phyloP scores from a whole-genome alignment of 1,140 invertebrate genomes.

The Berghia stephanieae region DNA sequence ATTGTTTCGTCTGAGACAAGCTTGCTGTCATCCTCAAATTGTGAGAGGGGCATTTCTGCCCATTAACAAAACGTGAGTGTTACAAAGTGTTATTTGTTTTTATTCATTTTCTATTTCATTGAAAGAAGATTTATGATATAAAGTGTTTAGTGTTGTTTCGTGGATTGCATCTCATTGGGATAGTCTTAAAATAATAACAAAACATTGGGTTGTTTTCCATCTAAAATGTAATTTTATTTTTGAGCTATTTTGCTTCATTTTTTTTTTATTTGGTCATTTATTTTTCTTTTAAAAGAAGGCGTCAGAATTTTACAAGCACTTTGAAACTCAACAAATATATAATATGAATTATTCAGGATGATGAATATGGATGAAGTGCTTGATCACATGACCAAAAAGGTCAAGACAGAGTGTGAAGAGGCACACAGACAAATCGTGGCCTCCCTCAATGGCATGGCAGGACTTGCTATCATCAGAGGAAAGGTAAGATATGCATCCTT shows the following conservation, averaged over 20 bases:
- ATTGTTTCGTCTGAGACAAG: slow-evolving; percentile 76
- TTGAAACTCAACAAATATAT: background rate
- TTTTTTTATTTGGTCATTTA: background rate
- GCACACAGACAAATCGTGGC: slow-evolving; percentile 74
- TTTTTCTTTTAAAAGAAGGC: background rate
- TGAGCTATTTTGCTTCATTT: slow-evolving; percentile 1
- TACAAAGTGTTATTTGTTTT: too few species aligned
- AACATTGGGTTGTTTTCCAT: too few species aligned
- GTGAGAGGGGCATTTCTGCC: slow-evolving; percentile 72
- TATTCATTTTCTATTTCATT: too few species aligned
- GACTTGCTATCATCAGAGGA: slow-evolving; percentile 72
- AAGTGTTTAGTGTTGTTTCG: too few species aligned
- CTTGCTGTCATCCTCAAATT: slow-evolving; percentile 78
- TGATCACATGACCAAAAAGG: slow-evolving; percentile 74
- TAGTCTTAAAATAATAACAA: too few species aligned
- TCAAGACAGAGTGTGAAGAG: slow-evolving; percentile 75
- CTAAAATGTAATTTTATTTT: too few species aligned
- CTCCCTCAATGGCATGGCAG: slow-evolving; percentile 76
- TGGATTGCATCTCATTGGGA: too few species aligned
- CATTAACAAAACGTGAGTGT: slow-evolving; percentile 67
- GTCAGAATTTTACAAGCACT: background rate
- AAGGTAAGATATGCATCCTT: slow-evolving; percentile 54
- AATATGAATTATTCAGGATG: slow-evolving; percentile 64
- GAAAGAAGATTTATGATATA: too few species aligned
- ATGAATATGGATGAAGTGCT: slow-evolving; percentile 78